These are phyloP conservation scores for Drosophila jambulina DNA, from an alignment of 1,140 invertebrate genomes.

Conservation along the genomic window DNA sequence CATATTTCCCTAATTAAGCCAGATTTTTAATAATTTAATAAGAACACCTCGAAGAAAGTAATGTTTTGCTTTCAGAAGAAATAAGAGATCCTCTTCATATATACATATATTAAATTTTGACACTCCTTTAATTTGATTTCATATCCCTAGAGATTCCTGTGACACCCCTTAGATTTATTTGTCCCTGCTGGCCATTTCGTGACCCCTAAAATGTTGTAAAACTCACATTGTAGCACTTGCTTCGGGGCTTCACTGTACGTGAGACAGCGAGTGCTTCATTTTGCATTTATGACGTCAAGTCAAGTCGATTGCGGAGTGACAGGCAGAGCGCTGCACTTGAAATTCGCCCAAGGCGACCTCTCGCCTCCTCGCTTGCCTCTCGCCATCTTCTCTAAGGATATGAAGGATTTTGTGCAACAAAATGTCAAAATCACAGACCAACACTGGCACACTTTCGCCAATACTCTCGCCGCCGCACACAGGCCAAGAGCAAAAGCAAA, in stretches of 20 bases:
- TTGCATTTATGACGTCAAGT: constrained; percentile 44
- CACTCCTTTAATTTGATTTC: constrained; percentile 5
- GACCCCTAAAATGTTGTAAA: constrained; percentile 11
- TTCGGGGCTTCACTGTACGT: constrained; percentile 2
- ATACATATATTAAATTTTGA: too few relatives aligned
- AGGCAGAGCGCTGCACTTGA: constrained; percentile 43
- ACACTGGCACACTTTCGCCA: constrained; percentile 44
- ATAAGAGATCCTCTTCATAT: too few relatives aligned
- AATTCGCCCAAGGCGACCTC: constrained; percentile 14
- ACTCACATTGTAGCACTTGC: constrained; percentile 3
- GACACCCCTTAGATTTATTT: background rate
- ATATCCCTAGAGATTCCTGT: background rate
- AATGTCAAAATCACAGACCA: constrained; percentile 56
- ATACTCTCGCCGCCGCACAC: constrained; percentile 8
- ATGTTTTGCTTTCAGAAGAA: background rate
- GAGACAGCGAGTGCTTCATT: constrained; percentile 19
- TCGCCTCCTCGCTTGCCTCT: background rate
- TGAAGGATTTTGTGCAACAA: constrained; percentile 54
- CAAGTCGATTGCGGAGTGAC: constrained; percentile 21
- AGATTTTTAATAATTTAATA: background rate
- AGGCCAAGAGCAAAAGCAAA: constrained; percentile 4
- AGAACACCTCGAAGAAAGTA: background rate
- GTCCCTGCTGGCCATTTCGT: background rate
- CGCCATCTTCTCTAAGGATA: background rate
- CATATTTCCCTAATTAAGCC: too few relatives aligned